Percentiles rank a stretch among this genome's conserved stretches.
These are phyloP conservation scores for Trichogramma dendrolimi DNA, from an alignment of 2,888 invertebrate genomes.

Conservation along the genomic window DNA sequence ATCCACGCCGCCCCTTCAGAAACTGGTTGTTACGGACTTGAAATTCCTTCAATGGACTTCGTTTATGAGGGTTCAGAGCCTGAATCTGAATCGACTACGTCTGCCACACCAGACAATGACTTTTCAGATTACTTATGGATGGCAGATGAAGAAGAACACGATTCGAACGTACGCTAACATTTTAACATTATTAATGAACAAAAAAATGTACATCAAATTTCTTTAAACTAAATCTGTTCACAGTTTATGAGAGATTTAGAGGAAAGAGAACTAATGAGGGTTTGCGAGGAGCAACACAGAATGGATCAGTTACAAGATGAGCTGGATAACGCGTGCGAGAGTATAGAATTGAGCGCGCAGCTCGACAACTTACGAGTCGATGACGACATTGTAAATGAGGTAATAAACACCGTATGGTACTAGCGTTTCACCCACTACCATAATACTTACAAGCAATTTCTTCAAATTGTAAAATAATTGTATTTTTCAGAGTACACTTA, in stretches of 20 bases:
- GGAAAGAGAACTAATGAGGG: slow-evolving; percentile 83
- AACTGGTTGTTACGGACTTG: slow-evolving; percentile 51
- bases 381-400: slow-evolving; percentile 49
- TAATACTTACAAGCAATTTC: not conserved
- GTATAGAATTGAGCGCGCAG: slow-evolving; percentile 46
- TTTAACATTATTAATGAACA: not conserved
- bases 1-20: slow-evolving; percentile 49
- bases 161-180: slow-evolving; percentile 67
- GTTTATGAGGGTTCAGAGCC: slow-evolving; percentile 32
- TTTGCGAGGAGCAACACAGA: slow-evolving; percentile 62
- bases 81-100: slow-evolving; percentile 50
- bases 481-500: slow-evolving; percentile 67
- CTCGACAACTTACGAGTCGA: slow-evolving; percentile 45
- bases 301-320: slow-evolving; percentile 38
- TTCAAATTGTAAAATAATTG: slow-evolving; percentile 2
- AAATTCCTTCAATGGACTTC: slow-evolving; percentile 45
- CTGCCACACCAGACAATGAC: slow-evolving; percentile 60
- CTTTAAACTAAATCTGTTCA: slow-evolving; percentile 51
- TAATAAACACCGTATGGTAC: slow-evolving; percentile 26
- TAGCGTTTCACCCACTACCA: not conserved
- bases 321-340: too few relatives aligned
- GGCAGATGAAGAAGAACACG: slow-evolving; percentile 91
- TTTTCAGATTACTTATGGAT: slow-evolving; percentile 93
- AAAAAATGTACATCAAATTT: slow-evolving; percentile 57
- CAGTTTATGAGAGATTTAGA: slow-evolving; percentile 62